Percentiles rank a stretch among this genome's conserved stretches.
phyloP scores from a whole-genome alignment of 2,113 vertebrate genomes.

The Coryphaenoides rupestris region DNA sequence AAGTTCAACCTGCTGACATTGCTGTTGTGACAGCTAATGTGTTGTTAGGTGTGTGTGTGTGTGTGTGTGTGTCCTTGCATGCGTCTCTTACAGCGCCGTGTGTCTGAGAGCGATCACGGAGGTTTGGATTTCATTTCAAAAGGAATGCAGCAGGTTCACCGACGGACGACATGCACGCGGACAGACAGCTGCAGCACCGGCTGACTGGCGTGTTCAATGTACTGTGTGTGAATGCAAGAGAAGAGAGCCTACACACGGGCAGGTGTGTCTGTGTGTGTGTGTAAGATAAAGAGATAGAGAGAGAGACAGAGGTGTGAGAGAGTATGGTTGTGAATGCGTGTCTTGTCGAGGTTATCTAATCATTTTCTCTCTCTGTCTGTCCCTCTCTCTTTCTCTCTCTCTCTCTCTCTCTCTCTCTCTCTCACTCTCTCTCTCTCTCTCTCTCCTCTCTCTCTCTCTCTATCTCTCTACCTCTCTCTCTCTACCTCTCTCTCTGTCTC shows the following conservation, averaged over 20 bases:
- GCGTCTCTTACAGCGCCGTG: too few species aligned
- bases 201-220: slow-evolving; percentile 68
- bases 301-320: background rate
- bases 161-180: slow-evolving; percentile 56
- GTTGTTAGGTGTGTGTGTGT: too few species aligned
- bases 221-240: slow-evolving; percentile 61
- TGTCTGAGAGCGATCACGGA: too few species aligned
- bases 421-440: too few species aligned
- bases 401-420: too few species aligned
- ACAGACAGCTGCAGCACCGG: slow-evolving; percentile 56
- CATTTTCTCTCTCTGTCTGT: too few species aligned
- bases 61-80: too few species aligned
- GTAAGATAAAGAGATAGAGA: background rate
- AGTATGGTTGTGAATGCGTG: background rate
- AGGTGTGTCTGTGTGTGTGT: slow-evolving; percentile 49
- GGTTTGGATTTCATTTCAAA: slow-evolving; percentile 48
- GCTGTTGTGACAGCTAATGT: background rate
- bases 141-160: slow-evolving; percentile 62
- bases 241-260: slow-evolving; percentile 62
- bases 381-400: too few species aligned
- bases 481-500: too few species aligned
- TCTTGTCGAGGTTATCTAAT: slow-evolving; percentile 80
- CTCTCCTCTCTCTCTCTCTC: too few species aligned
- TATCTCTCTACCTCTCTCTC: too few species aligned
- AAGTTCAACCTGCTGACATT: background rate